These are phyloP conservation scores for Popillia japonica DNA, from an alignment of 1,140 invertebrate genomes.

Conservation along the genomic window DNA sequence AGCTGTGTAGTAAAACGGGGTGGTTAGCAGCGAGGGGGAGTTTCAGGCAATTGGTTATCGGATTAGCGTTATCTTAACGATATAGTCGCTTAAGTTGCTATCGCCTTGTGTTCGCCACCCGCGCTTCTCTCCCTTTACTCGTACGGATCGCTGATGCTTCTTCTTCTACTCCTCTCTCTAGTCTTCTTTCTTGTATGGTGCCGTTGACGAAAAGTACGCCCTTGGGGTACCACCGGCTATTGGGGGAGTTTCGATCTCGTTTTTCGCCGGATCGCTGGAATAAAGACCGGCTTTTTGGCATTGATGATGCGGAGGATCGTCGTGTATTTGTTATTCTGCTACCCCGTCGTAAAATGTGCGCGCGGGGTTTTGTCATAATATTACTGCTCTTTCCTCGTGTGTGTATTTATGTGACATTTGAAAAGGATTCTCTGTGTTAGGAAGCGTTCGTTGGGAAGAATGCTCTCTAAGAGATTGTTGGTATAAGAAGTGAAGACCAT, in stretches of 20 bases:
- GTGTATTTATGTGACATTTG: too few relatives aligned
- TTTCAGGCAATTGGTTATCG: conserved; percentile 55
- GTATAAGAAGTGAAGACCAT: too few relatives aligned
- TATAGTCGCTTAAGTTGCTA: conserved; percentile 51
- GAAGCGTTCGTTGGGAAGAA: too few relatives aligned
- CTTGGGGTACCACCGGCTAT: not conserved
- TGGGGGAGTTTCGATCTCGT: not conserved
- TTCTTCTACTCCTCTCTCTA: not conserved
- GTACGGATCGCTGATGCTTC: not conserved
- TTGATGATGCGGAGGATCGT: not conserved
- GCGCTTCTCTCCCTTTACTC: not conserved
- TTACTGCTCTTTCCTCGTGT: too few relatives aligned
- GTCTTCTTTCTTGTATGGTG: not conserved
- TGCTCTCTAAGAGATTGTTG: too few relatives aligned
- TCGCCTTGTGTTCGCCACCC: conserved; percentile 30
- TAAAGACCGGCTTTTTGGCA: not conserved
- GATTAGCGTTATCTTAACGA: conserved; percentile 58
- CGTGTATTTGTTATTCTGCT: not conserved
- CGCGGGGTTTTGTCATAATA: too few relatives aligned
- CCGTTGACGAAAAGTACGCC: not conserved
- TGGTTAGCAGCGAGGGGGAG: conserved; percentile 40
- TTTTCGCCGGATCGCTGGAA: not conserved
- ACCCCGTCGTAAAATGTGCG: not conserved
- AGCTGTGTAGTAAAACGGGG: not conserved
- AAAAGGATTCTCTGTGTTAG: too few relatives aligned